Percentiles rank a stretch among this genome's conserved stretches.
Evolutionary conservation across 1,140 invertebrate genomes (phyloP).

Genomic region (Lerema accius): DNA sequence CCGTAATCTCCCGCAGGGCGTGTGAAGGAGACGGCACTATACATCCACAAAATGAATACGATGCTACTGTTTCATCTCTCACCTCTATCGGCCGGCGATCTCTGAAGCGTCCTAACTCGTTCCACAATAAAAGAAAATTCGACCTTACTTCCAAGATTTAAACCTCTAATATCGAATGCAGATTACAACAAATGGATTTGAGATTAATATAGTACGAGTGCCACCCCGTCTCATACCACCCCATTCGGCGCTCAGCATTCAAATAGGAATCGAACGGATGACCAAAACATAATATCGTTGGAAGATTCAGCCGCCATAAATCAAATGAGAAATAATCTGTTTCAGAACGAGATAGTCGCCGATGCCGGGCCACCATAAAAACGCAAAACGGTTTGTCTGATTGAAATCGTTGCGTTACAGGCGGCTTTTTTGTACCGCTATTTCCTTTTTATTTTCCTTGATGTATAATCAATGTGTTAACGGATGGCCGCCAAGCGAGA

Average conservation of each 20-base stretch:
- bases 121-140: conserved; percentile 64
- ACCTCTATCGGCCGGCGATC: conserved; percentile 79
- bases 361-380: conserved; percentile 75
- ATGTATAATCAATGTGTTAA: conserved; percentile 82
- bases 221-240: conserved; percentile 78
- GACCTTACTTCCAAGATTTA: conserved; percentile 59
- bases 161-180: conserved; percentile 65
- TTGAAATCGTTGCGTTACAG: conserved; percentile 77
- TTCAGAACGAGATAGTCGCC: conserved; percentile 76
- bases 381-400: conserved; percentile 81
- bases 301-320: conserved; percentile 80
- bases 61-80: conserved; percentile 82
- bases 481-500: conserved; percentile 72
- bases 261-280: conserved; percentile 83
- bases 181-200: conserved; percentile 80
- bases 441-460: conserved; percentile 80
- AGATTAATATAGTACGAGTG: conserved; percentile 82
- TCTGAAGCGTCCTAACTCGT: conserved; percentile 78
- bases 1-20: conserved; percentile 72
- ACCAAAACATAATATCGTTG: conserved; percentile 83
- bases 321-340: conserved; percentile 83
- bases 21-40: conserved; percentile 67
- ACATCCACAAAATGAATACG: conserved; percentile 76
- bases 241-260: conserved; percentile 78
- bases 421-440: conserved; percentile 68